Evolutionary conservation across 2,797 vertebrate genomes (phyloP), one percentile per base, ranked within the genome.

Genomic region (Lophotriccus pileatus): DNA sequence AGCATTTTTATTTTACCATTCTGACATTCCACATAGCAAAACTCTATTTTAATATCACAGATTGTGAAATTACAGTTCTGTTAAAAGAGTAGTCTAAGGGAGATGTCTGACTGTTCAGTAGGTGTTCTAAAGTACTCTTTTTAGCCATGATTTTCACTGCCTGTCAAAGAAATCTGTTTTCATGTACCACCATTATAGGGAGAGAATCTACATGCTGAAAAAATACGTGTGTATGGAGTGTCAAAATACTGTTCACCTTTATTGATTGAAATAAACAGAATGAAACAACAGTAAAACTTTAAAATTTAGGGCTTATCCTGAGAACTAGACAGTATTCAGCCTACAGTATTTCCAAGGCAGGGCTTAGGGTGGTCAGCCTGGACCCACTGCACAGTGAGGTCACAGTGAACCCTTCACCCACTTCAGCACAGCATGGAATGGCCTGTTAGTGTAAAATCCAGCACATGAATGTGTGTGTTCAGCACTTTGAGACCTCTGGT

Each of bases 401-500:
- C 25, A 49, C 24, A 14, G 24, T 49, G 47, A 49, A 68, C n/a
- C 21, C 39, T n/a, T 53, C 25, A 50, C 8, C 8, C 27, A 7
- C 30, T 72, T 34, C 73, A 80, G 56, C 47, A 43, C 59, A 39
- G 5, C 49, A 14, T 0, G 11, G 34, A 55, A 46, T n/a, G 78
- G 34, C 39, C n/a, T 5, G 25, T 21, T 6, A 8, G 14, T 13
- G 43, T 7, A 27, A 87, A 70, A 77, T 6, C 1, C 20, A 59
- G 30, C 32, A 18, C 15, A 6, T 5, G 14, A 52, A 24, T 0
- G 0, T 24, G 27, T 30, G 22, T 2, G 1, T 2, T 30, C 24
- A 60, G 46, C 19, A 32, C 27, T 21, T 19, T 3, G 18, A n/a
- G 14, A 23, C 8, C 14, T 53, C 34, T 41, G 28, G 11, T 27